Evolutionary conservation across 2,113 vertebrate species (phyloP).

Genomic region (Scomber japonicus): DNA sequence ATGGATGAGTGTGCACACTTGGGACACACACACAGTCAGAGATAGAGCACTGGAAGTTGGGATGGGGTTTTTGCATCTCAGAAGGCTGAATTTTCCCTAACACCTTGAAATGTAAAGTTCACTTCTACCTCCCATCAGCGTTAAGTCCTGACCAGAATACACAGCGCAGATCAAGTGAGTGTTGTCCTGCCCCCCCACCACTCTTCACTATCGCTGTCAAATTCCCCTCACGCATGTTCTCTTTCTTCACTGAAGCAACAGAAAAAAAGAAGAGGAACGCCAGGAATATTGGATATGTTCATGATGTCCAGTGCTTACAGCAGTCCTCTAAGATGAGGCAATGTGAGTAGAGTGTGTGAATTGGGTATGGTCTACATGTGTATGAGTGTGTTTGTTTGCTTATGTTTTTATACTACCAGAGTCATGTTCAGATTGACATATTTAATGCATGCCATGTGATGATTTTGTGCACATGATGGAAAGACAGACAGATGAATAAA

Average conservation of each 20-base stretch:
- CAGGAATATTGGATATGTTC: conserved; percentile 51
- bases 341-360: conserved; percentile 7
- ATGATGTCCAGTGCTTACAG: conserved; percentile 40
- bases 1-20: conserved; percentile 21
- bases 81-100: conserved; percentile 9
- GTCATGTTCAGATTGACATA: conserved; percentile 62
- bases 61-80: conserved; percentile 40
- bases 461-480: conserved; percentile 28
- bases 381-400: conserved; percentile 1
- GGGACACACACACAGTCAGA: conserved; percentile 13
- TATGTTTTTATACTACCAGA: conserved; percentile 16
- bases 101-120: conserved; percentile 59
- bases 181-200: conserved; percentile 29
- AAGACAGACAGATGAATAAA: conserved; percentile 42
- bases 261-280: conserved; percentile 30
- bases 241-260: conserved; percentile 36
- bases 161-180: conserved; percentile 20
- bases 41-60: not conserved
- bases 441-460: conserved; percentile 58
- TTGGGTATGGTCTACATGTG: not conserved
- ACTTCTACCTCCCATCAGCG: conserved; percentile 36
- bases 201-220: conserved; percentile 19
- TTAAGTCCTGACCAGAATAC: conserved; percentile 46
- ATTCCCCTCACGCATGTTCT: conserved; percentile 33
- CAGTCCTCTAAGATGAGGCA: conserved; percentile 26